Evolutionary conservation across 2,888 invertebrate species (phyloP).

Genomic region (Sympetrum striolatum): DNA sequence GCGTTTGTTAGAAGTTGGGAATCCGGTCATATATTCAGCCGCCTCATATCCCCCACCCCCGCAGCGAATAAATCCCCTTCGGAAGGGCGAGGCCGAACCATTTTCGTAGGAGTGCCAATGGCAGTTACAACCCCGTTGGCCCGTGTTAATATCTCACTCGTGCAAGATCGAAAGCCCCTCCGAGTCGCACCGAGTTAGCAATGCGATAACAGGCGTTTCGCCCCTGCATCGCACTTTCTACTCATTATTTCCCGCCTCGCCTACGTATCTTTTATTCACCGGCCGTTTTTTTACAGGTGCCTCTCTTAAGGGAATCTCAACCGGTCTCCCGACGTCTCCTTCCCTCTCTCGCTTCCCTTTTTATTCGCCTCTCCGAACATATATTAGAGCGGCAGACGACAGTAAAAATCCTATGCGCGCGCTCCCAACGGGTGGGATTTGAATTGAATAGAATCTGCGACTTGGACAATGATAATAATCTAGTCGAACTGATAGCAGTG

Average conservation of each 20-base stretch:
- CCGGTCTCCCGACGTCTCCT: not conserved
- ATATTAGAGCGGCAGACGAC: not conserved
- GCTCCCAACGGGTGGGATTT: not conserved
- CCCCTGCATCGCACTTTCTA: not conserved
- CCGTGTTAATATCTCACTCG: not conserved
- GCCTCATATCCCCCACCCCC: conserved; percentile 4
- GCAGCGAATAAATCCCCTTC: not conserved
- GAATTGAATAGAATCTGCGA: not conserved
- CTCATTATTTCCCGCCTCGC: not conserved
- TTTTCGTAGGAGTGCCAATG: not conserved
- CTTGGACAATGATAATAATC: not conserved
- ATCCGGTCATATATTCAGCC: conserved; percentile 35
- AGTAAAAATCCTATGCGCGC: not conserved
- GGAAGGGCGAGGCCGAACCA: not conserved
- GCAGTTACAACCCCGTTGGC: not conserved
- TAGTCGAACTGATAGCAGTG: not conserved
- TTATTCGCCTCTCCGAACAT: not conserved
- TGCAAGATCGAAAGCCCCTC: not conserved
- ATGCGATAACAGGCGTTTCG: not conserved
- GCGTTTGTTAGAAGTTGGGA: not conserved
- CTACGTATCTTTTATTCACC: not conserved
- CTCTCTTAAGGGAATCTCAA: not conserved
- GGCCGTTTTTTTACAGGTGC: not conserved
- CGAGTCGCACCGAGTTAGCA: not conserved
- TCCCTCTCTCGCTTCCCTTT: not conserved